These are phyloP conservation scores for Crotalus helleri DNA, from an alignment of 2,113 vertebrate genomes.

Conservation along the genomic window DNA sequence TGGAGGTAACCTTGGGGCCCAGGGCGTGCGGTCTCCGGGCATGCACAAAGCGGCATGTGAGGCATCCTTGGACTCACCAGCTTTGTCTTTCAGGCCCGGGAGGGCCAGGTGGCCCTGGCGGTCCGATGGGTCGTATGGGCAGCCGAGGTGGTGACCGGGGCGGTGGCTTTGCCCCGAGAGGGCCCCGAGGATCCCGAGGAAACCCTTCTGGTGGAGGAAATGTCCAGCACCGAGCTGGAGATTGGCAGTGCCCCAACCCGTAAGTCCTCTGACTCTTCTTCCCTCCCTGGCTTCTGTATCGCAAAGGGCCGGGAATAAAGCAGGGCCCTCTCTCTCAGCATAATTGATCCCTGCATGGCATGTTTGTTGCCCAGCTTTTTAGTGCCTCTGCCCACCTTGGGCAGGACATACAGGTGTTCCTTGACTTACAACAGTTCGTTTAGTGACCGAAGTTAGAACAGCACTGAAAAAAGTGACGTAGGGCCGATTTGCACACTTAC, in stretches of 20 bases:
- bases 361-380: background rate
- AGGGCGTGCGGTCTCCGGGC: accelerated
- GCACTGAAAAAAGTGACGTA: too few relatives aligned
- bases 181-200: constrained; percentile 84
- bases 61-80: accelerated
- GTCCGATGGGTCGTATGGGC: constrained; percentile 91
- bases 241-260: constrained; percentile 98
- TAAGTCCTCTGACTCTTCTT: constrained; percentile 42
- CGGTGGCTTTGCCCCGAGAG: constrained; percentile 86
- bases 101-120: constrained; percentile 69
- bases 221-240: constrained; percentile 92
- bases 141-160: constrained; percentile 83
- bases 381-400: background rate
- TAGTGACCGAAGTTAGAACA: background rate
- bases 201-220: constrained; percentile 86
- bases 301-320: accelerated
- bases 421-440: background rate
- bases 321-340: background rate
- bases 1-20: constrained; percentile 74
- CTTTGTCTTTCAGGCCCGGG: constrained; percentile 52
- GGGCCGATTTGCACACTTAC: too few relatives aligned
- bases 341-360: too few relatives aligned
- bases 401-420: background rate
- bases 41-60: accelerated
- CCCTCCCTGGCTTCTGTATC: background rate